These are phyloP conservation scores for Rana temporaria DNA, from an alignment of 2,113 vertebrate genomes.

Conservation along the genomic window DNA sequence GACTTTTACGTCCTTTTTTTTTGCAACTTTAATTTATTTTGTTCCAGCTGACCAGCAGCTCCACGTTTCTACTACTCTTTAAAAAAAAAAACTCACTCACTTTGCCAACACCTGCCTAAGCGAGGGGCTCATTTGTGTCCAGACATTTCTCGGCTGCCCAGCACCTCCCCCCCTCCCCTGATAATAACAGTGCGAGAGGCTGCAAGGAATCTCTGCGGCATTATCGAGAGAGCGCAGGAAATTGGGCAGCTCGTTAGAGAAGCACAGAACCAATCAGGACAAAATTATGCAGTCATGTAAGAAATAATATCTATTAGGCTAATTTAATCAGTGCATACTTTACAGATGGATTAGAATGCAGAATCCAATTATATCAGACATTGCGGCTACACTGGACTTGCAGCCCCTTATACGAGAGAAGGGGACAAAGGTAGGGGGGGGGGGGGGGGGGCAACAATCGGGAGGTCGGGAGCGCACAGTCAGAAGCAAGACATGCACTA, in stretches of 20 bases:
- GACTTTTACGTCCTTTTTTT: too few species aligned
- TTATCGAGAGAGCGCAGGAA: conserved; percentile 84
- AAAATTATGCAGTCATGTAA: conserved; percentile 89
- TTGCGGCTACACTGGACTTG: conserved; percentile 75
- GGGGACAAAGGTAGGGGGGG: conserved; percentile 18
- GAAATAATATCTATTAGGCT: conserved; percentile 97
- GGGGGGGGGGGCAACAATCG: background rate
- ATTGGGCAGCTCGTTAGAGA: conserved; percentile 85
- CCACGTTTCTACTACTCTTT: background rate
- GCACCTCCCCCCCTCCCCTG: background rate
- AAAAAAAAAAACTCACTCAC: background rate
- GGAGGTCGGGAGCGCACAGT: background rate
- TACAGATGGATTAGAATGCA: conserved; percentile 94
- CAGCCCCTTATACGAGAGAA: conserved; percentile 66
- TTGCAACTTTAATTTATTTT: background rate
- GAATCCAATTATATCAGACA: conserved; percentile 93
- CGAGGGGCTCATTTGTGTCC: background rate
- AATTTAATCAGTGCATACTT: conserved; percentile 96
- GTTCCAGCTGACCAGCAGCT: background rate
- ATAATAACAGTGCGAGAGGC: conserved; percentile 6
- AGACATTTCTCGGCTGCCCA: background rate
- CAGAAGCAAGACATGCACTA: background rate
- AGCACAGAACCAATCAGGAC: conserved; percentile 74
- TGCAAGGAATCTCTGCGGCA: conserved; percentile 70
- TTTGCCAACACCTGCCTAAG: background rate